phyloP scores from a whole-genome alignment of 2,888 invertebrate species.

The Meganola albula region DNA sequence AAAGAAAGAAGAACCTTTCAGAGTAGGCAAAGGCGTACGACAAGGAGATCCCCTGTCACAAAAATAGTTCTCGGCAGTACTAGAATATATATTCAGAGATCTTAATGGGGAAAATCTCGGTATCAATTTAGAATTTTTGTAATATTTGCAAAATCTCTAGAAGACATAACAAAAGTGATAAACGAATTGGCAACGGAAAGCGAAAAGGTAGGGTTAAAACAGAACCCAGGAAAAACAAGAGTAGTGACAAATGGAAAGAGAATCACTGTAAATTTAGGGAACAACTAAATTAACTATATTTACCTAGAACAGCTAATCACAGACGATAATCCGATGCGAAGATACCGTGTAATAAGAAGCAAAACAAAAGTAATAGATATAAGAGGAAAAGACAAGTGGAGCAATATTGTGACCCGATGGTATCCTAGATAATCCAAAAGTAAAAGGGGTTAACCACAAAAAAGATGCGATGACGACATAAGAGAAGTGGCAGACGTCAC shows the following conservation, averaged over 20 bases:
- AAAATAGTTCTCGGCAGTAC: background rate
- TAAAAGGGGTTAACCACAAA: too few species aligned
- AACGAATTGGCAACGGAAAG: slow-evolving; percentile 1
- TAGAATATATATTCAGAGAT: background rate
- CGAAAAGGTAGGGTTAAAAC: slow-evolving; percentile 1
- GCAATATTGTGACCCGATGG: too few species aligned
- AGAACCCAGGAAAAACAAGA: background rate
- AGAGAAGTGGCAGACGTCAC: too few species aligned
- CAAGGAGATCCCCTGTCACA: background rate
- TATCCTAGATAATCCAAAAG: too few species aligned
- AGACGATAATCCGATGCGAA: too few species aligned
- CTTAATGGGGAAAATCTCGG: background rate
- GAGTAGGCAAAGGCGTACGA: background rate
- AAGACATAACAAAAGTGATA: background rate
- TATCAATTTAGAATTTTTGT: background rate
- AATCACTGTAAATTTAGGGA: too few species aligned
- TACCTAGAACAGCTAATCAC: too few species aligned
- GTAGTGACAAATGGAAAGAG: background rate
- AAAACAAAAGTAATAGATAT: too few species aligned
- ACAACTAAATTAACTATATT: too few species aligned
- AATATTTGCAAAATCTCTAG: background rate
- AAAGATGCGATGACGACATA: too few species aligned
- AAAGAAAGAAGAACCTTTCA: background rate
- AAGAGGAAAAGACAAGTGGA: too few species aligned
- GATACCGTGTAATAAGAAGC: too few species aligned